A percentile compares a stretch with the other conserved stretches of the same genome.
Conservation (phyloP, 2,113 vertebrate species). For the Mellivora capensis region DNA sequence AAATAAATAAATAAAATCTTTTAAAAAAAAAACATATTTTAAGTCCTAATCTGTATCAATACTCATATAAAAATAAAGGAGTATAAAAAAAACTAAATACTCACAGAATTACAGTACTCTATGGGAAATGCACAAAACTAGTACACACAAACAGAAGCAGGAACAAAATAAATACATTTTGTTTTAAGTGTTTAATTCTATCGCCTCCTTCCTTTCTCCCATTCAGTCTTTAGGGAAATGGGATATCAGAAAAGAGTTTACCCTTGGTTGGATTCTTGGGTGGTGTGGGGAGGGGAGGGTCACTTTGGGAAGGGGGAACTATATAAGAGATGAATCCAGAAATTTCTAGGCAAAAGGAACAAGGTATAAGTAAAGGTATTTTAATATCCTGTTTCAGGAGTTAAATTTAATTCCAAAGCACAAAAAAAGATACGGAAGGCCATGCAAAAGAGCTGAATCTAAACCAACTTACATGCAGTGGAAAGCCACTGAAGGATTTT, state of each 20-base stretch:
- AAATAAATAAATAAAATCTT: no score
- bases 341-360: neutral
- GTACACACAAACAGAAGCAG: neutral
- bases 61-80: neutral
- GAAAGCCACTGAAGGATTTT: neutral
- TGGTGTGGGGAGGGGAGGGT: rapidly evolving
- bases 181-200: neutral
- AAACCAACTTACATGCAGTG: neutral
- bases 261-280: neutral
- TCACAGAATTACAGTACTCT: neutral
- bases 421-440: neutral
- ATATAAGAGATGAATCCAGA: neutral
- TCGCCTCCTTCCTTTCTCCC: neutral
- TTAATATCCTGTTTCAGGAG: neutral
- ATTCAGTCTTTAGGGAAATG: neutral
- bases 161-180: neutral
- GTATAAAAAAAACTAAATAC: neutral
- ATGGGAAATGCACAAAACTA: neutral
- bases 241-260: neutral
- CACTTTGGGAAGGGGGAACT: neutral
- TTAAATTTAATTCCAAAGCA: neutral
- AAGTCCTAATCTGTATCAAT: neutral
- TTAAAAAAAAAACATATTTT: no score
- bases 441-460: neutral
- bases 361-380: neutral